Evolutionary conservation across 2,797 vertebrate species (phyloP), one percentile per base, ranked within the genome.

Genomic region (Danio aesculapii): DNA sequence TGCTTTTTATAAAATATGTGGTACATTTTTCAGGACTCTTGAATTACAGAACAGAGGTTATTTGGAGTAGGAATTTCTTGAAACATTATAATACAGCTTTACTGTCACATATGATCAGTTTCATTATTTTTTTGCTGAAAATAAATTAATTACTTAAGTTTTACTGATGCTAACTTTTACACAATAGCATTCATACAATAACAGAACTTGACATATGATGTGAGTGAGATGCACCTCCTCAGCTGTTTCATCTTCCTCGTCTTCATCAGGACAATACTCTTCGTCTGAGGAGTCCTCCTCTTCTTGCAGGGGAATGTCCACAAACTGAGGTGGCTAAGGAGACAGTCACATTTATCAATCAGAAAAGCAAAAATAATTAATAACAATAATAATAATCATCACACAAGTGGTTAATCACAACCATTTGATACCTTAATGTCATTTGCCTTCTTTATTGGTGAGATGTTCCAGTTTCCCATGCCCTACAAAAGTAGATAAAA

Each of bases 241-340:
- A 2, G 95, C 92, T 0, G 96, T 98, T 89, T 98, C 98, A 11
- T 99, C 97, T 64, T 96, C 96, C 30, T 98, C 97, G 0, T 98
- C 97, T 8, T 97, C 97, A 17, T 97, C 96, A 13, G 97, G 97
- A 81, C 95, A 95, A 87, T 99, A 99, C 77, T 99, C 97, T 87
- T 99, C 97, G 90, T 98, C 98, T 43, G 97, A 98, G 0, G 97
- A 97, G 81, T 99, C 97, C 41, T 98, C 97, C 3, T 97, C 96
- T 0, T 98, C 97, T 83, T 97, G 96, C 0, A 99, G 93, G 1
- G 94, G 94, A 75, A 99, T 98, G 86, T 99, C 96, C 44, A 99
- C 95, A 87, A 99, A 99, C 88, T 98, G 97, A 75, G 97, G 96
- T 2, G 93, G 92, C 97, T 98, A 84, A 19, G 63, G 58, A 7